phyloP scores from a whole-genome alignment of 2,797 vertebrate genomes.

The Perodicticus potto region DNA sequence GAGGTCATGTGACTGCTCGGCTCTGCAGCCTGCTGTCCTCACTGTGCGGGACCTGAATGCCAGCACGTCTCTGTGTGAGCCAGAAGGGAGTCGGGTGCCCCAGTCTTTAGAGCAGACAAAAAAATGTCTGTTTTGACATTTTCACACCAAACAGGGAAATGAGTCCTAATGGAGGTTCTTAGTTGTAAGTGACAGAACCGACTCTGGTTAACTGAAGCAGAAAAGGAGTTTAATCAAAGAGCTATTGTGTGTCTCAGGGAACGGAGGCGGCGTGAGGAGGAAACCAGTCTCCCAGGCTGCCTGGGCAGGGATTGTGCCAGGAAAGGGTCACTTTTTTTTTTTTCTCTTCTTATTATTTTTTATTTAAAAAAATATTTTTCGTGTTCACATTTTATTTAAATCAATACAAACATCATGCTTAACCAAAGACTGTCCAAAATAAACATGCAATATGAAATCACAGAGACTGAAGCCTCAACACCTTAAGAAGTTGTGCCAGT shows the following conservation, averaged over 20 bases:
- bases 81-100: not conserved
- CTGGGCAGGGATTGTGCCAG: not conserved
- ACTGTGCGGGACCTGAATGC: not conserved
- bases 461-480: too few relatives aligned
- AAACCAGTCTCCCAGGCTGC: not conserved
- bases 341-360: too few relatives aligned
- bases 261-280: fast-evolving
- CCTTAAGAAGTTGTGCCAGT: too few relatives aligned
- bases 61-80: not conserved
- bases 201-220: not conserved
- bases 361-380: too few relatives aligned
- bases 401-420: too few relatives aligned
- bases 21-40: not conserved
- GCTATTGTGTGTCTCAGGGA: not conserved
- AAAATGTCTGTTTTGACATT: not conserved
- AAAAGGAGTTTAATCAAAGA: not conserved
- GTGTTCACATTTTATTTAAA: too few relatives aligned
- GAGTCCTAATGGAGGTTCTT: not conserved
- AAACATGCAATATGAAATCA: too few relatives aligned
- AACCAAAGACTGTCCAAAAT: too few relatives aligned
- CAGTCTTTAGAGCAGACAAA: not conserved
- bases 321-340: too few relatives aligned
- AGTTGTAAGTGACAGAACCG: fast-evolving
- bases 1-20: not conserved
- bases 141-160: too few relatives aligned